These are phyloP conservation scores for Hypomesus transpacificus DNA, from an alignment of 2,113 vertebrate species.

Conservation along the genomic window DNA sequence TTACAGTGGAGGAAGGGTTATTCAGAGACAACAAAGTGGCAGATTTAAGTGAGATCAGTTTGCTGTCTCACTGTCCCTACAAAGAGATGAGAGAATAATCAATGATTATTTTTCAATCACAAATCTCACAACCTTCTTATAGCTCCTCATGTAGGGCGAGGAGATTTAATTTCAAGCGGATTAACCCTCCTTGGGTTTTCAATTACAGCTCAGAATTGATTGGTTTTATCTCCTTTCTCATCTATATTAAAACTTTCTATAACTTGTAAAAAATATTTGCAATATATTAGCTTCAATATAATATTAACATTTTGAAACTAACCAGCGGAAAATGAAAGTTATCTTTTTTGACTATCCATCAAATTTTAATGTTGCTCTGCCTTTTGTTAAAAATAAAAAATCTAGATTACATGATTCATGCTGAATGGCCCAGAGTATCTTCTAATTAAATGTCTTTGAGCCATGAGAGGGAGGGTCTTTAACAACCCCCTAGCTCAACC, in stretches of 20 bases:
- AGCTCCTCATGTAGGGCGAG: conserved; percentile 2
- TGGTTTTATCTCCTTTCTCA: conserved; percentile 17
- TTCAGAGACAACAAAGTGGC: too few relatives aligned
- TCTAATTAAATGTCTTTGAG: conserved; percentile 48
- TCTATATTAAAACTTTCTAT: conserved; percentile 30
- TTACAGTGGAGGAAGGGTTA: too few relatives aligned
- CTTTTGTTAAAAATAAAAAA: conserved; percentile 30
- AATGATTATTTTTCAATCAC: conserved; percentile 12
- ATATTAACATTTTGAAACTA: conserved; percentile 27
- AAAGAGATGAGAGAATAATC: background rate
- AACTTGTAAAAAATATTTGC: conserved; percentile 39
- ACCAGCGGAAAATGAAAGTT: conserved; percentile 22
- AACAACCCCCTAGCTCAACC: background rate
- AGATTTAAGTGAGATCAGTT: too few relatives aligned
- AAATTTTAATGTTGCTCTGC: conserved; percentile 13
- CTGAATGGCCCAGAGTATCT: conserved; percentile 21
- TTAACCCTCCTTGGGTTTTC: conserved; percentile 17
- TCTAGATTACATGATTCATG: conserved; percentile 28
- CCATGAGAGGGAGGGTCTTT: conserved; percentile 27
- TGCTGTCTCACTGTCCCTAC: too few relatives aligned
- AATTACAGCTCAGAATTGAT: conserved; percentile 28
- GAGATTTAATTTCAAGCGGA: conserved; percentile 2
- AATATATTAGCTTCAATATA: conserved; percentile 20
- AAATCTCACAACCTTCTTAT: conserved; percentile 5
- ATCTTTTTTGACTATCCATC: conserved; percentile 1